A percentile compares a stretch with the other conserved stretches of the same genome.
phyloP scores from a whole-genome alignment of 2,888 invertebrate species.

The Cerceris rybyensis region DNA sequence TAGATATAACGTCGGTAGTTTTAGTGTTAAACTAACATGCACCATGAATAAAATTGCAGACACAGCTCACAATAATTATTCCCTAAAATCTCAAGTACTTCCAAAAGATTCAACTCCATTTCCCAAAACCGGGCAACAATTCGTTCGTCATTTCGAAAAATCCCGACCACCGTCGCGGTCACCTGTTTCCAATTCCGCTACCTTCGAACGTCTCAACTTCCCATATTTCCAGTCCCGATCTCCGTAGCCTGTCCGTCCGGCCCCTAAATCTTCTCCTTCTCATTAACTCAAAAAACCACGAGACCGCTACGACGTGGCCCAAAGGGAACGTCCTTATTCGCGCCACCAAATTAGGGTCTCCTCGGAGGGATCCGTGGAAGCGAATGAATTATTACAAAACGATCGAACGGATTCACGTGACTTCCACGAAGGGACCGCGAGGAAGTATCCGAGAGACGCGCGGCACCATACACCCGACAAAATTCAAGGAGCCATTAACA shows the following conservation, averaged over 20 bases:
- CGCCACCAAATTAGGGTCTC: slow-evolving; percentile 57
- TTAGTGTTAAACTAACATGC: too few species aligned
- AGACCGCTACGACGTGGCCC: slow-evolving; percentile 10
- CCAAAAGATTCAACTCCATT: neutral
- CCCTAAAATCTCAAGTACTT: too few species aligned
- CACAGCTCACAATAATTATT: too few species aligned
- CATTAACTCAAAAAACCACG: slow-evolving; percentile 53
- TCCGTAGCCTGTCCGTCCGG: slow-evolving; percentile 7
- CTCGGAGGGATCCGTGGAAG: slow-evolving; percentile 11
- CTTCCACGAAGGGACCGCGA: slow-evolving; percentile 59
- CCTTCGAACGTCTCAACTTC: slow-evolving; percentile 36
- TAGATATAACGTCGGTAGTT: too few species aligned
- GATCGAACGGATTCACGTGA: slow-evolving; percentile 21
- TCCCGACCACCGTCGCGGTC: slow-evolving; percentile 25
- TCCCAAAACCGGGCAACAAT: neutral
- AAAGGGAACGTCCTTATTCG: slow-evolving; percentile 53
- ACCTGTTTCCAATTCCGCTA: slow-evolving; percentile 20
- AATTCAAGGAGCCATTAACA: slow-evolving; percentile 69
- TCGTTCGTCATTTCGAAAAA: neutral
- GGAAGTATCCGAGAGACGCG: slow-evolving; percentile 44
- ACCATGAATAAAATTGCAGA: too few species aligned
- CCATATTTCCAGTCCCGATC: slow-evolving; percentile 42
- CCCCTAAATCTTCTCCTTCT: slow-evolving; percentile 50
- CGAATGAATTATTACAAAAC: slow-evolving; percentile 61
- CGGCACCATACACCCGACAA: slow-evolving; percentile 43